phyloP scores from a whole-genome alignment of 2,113 vertebrate genomes.

The Beaufortia kweichowensis region DNA sequence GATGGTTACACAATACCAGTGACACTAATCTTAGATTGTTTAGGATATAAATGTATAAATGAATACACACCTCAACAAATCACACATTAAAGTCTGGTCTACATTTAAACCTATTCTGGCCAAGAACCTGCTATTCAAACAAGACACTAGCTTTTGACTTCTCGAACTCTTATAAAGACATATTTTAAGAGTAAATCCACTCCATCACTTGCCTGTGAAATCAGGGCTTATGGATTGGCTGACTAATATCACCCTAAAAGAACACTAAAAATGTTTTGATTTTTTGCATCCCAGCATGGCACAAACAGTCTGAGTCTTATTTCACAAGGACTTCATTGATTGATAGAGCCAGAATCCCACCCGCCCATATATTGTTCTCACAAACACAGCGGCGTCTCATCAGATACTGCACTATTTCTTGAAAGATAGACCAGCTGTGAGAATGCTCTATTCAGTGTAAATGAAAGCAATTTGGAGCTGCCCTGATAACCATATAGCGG shows the following conservation, averaged over 20 bases:
- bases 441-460: slow-evolving; percentile 21
- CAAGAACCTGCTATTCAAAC: too few relatives aligned
- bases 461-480: slow-evolving; percentile 26
- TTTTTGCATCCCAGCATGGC: background rate
- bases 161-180: background rate
- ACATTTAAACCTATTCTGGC: too few relatives aligned
- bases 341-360: slow-evolving; percentile 18
- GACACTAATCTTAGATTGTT: too few relatives aligned
- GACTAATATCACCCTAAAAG: background rate
- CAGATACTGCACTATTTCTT: slow-evolving; percentile 12
- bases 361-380: slow-evolving; percentile 30
- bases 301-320: background rate
- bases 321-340: slow-evolving; percentile 30
- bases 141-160: too few relatives aligned
- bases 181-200: too few relatives aligned
- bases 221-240: background rate
- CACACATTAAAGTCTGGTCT: too few relatives aligned
- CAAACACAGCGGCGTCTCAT: slow-evolving; percentile 9
- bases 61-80: too few relatives aligned
- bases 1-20: too few relatives aligned
- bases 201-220: too few relatives aligned
- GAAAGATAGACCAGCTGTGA: slow-evolving; percentile 22
- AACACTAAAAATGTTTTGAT: background rate
- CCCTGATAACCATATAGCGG: background rate
- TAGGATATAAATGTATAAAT: too few relatives aligned